Base-by-base conservation (phyloP, 1,140 invertebrate species). In the Drosophila orosa region DNA sequence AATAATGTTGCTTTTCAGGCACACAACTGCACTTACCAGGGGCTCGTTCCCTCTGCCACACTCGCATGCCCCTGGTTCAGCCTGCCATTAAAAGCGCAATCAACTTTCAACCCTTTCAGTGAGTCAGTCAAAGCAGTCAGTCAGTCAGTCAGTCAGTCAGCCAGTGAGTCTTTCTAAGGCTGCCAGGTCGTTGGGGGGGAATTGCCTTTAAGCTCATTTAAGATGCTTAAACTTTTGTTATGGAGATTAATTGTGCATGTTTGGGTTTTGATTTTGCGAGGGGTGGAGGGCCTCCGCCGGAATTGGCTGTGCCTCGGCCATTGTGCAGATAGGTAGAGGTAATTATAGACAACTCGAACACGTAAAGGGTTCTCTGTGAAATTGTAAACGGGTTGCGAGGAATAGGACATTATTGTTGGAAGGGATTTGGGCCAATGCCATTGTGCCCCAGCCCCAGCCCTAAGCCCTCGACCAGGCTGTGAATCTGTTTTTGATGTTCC, bases 1-100 rank as follows among this genome's bases (percentile, higher is more conserved):
- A 87, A 87, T 87, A 81, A 80, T 78, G 78, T 78, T 87, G 82
- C 82, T 73, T 86, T 87, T 86, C 80, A 79, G 84, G 73, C 78
- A 50, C 68, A 54, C 45, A 56, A 73, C 55, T 75, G 72, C 74
- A 76, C 72, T 67, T 66, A 58, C 35, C 37, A 27, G 12, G 10
- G n/a, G n/a, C n/a, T n/a, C n/a, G n/a, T n/a, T n/a, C 22, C 24
- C 12, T 39, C 4, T n/a, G 15, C 3, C 35, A 1, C 13, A 8
- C 24, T 17, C 17, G 9, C 25, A n/a, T 0, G 45, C 3, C 29
- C 24, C 17, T 24, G 15, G 27, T 9, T 17, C 44, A 15, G 31
- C 37, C 24, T 72, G 74, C 63, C 72, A 77, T 80, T 81, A 86
- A 85, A 86, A 86, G 82, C 69, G 82, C 82, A 85, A 86, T 80